These are phyloP conservation scores for Abramis brama DNA, from an alignment of 2,113 vertebrate species.

Conservation along the genomic window DNA sequence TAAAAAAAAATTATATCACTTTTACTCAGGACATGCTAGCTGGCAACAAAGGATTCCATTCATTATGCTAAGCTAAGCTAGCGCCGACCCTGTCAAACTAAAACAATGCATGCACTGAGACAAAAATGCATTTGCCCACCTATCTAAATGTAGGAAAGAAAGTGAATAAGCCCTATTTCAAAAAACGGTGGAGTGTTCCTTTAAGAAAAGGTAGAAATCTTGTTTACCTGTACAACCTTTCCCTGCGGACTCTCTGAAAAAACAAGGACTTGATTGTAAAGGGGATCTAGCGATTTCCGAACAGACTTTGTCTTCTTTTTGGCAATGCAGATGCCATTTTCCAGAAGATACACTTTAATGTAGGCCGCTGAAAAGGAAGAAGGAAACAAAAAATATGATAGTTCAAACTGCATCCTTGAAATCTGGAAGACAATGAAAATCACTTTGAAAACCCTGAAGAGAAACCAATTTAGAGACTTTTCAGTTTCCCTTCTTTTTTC, in stretches of 20 bases:
- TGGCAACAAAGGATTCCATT: no score
- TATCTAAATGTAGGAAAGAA: no score
- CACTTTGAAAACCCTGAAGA: neutral
- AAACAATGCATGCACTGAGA: no score
- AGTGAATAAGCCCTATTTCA: no score
- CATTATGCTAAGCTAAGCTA: no score
- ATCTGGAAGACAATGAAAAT: neutral
- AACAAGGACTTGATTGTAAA: slow-evolving; percentile 97
- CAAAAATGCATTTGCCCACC: no score
- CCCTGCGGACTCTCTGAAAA: slow-evolving; percentile 95
- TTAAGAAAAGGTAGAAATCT: neutral
- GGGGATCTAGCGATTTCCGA: slow-evolving; percentile 93
- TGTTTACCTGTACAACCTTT: slow-evolving; percentile 92
- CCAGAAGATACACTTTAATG: slow-evolving; percentile 97
- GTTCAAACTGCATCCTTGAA: neutral
- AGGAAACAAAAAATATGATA: neutral
- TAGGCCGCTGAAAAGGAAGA: slow-evolving; percentile 85
- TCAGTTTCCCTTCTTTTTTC: neutral
- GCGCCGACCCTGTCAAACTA: no score
- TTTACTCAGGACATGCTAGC: no score
- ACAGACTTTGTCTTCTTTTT: slow-evolving; percentile 99
- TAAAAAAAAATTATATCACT: no score
- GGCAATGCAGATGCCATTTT: slow-evolving; percentile 91
- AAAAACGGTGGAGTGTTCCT: no score
- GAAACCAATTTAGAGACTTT: neutral